phyloP scores from a whole-genome alignment of 2,113 vertebrate species.

The Colistium nudipinnis region DNA sequence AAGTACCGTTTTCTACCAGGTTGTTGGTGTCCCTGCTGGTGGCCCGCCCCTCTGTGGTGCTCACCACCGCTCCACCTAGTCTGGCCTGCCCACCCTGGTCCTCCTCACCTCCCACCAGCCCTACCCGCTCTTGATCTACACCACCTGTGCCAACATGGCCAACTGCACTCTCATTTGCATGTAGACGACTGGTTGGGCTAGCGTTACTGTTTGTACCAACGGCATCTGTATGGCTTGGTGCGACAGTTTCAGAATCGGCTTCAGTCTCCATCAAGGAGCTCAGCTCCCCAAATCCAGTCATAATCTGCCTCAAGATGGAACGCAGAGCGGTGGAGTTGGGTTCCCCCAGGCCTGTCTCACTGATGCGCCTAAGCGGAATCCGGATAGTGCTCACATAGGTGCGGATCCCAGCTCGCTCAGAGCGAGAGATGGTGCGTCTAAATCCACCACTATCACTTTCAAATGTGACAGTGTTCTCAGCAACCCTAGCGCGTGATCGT shows the following conservation, averaged over 20 bases:
- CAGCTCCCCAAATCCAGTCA: slow-evolving; percentile 94
- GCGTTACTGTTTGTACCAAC: slow-evolving; percentile 45
- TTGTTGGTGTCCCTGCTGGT: slow-evolving; percentile 85
- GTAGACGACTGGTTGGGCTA: slow-evolving; percentile 56
- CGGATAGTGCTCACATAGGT: slow-evolving; percentile 94
- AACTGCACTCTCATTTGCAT: slow-evolving; percentile 52
- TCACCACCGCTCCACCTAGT: slow-evolving; percentile 62
- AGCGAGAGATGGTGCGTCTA: slow-evolving; percentile 89
- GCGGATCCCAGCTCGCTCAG: slow-evolving; percentile 89
- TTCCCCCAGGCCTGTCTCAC: slow-evolving; percentile 89
- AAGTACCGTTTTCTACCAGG: slow-evolving; percentile 88
- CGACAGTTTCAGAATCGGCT: slow-evolving; percentile 83
- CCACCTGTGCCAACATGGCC: slow-evolving; percentile 51
- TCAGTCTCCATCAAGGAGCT: slow-evolving; percentile 94
- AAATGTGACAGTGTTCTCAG: slow-evolving; percentile 90
- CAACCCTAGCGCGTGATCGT: slow-evolving; percentile 88
- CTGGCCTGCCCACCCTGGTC: slow-evolving; percentile 71
- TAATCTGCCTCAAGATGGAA: slow-evolving; percentile 93
- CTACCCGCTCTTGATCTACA: slow-evolving; percentile 58
- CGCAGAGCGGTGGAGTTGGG: slow-evolving; percentile 90
- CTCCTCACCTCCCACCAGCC: slow-evolving; percentile 54
- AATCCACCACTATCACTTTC: slow-evolving; percentile 93
- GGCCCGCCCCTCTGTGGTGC: slow-evolving; percentile 70
- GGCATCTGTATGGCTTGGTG: slow-evolving; percentile 65
- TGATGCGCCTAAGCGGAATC: slow-evolving; percentile 90